Conservation (phyloP, 2,113 vertebrate species). For the Tragelaphus buxtoni region DNA sequence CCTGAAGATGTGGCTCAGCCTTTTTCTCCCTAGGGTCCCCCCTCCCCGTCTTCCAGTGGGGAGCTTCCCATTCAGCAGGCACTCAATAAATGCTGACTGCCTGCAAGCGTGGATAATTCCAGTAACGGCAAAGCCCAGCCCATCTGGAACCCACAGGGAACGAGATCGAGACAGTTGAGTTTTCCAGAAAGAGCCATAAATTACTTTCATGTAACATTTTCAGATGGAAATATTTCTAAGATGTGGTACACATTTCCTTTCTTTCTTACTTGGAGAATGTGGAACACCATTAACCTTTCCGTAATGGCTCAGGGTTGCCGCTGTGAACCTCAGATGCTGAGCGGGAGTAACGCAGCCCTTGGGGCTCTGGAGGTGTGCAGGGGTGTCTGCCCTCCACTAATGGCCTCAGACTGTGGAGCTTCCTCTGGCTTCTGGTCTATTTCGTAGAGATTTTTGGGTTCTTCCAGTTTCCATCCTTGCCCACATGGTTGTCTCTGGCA, state of each 20-base stretch:
- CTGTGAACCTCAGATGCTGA: constrained; percentile 18
- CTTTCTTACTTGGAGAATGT: constrained; percentile 28
- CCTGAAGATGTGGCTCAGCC: background rate
- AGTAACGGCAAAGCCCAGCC: background rate
- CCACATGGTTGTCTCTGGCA: background rate
- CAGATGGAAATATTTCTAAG: constrained; percentile 60
- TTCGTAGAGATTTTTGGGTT: background rate
- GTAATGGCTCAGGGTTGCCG: constrained; percentile 60
- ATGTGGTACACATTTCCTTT: constrained; percentile 31
- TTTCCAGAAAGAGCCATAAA: constrained; percentile 32
- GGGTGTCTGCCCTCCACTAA: constrained; percentile 10
- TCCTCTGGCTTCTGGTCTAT: background rate
- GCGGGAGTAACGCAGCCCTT: constrained; percentile 1
- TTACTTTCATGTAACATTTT: constrained; percentile 65
- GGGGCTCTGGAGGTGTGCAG: constrained; percentile 27
- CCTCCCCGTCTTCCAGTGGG: background rate
- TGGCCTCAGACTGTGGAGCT: background rate
- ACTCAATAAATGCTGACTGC: constrained; percentile 23
- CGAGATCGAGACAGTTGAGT: constrained; percentile 21
- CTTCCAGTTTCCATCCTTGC: background rate
- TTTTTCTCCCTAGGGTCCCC: background rate
- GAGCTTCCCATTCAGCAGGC: constrained; percentile 29
- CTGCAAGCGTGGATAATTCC: background rate
- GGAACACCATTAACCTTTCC: constrained; percentile 70
- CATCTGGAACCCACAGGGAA: constrained; percentile 54